Evolutionary conservation across 1,140 invertebrate species (phyloP).

Genomic region (Macrobrachium nipponense): DNA sequence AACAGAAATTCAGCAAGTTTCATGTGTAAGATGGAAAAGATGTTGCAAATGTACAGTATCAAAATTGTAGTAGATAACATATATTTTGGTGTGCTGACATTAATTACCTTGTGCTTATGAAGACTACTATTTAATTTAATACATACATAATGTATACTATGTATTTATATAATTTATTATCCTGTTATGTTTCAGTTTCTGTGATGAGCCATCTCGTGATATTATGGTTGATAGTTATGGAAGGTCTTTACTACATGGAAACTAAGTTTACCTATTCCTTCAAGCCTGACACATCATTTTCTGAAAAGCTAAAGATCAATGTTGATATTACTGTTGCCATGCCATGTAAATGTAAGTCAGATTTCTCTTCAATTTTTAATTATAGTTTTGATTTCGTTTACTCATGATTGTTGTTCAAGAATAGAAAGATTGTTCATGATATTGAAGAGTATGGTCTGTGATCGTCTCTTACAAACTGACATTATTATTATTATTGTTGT

Average conservation of each 20-base stretch:
- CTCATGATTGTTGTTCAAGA: background rate
- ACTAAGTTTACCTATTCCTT: conserved; percentile 89
- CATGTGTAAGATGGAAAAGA: too few relatives aligned
- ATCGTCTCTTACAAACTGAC: too few relatives aligned
- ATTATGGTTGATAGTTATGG: conserved; percentile 82
- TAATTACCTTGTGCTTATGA: too few relatives aligned
- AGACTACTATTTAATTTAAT: background rate
- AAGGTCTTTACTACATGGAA: conserved; percentile 86
- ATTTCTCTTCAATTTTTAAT: background rate
- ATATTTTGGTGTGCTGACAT: too few relatives aligned
- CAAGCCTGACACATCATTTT: conserved; percentile 87
- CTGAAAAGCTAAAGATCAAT: conserved; percentile 91
- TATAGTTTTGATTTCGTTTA: conserved; percentile 11
- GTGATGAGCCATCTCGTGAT: conserved; percentile 84
- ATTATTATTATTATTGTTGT: too few relatives aligned
- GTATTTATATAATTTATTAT: background rate
- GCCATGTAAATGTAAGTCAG: conserved; percentile 81
- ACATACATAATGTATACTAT: background rate
- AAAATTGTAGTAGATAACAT: too few relatives aligned
- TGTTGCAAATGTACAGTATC: too few relatives aligned
- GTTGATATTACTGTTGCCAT: conserved; percentile 95
- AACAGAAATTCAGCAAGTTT: too few relatives aligned
- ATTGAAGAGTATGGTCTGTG: too few relatives aligned
- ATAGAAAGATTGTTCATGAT: too few relatives aligned
- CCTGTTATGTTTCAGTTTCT: conserved; percentile 75